These are phyloP conservation scores for Abrostola tripartita DNA, from an alignment of 2,888 invertebrate species.

Conservation along the genomic window DNA sequence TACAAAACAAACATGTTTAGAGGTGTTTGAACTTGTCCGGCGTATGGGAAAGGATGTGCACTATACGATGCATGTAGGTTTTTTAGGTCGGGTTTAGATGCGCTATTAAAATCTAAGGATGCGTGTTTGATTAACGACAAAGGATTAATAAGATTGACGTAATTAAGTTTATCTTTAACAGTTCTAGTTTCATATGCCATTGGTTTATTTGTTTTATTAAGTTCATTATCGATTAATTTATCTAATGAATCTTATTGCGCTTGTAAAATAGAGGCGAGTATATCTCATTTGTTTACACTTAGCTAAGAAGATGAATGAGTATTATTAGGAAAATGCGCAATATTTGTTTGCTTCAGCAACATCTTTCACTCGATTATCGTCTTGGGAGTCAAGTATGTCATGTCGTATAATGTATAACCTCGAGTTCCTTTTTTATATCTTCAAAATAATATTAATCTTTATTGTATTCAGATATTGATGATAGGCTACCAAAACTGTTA, in stretches of 20 bases:
- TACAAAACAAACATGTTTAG: constrained; percentile 81
- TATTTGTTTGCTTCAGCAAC: not conserved
- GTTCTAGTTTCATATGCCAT: not conserved
- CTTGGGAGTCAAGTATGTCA: constrained; percentile 24
- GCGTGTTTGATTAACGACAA: not conserved
- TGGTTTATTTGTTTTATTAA: not conserved
- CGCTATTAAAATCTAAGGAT: not conserved
- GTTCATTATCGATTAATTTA: not conserved
- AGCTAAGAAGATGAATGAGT: not conserved
- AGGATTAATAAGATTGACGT: too few species aligned
- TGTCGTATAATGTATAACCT: not conserved
- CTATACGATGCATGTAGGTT: constrained; percentile 32
- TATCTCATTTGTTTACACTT: not conserved
- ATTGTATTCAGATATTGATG: not conserved
- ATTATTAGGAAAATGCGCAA: not conserved
- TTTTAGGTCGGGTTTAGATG: not conserved
- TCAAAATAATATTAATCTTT: not conserved
- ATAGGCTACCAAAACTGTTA: not conserved
- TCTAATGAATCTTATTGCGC: too few species aligned
- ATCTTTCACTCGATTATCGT: constrained; percentile 25
- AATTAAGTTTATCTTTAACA: too few species aligned
- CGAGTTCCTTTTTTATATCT: not conserved
- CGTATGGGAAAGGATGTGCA: constrained; percentile 58
- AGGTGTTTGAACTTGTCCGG: constrained; percentile 67
- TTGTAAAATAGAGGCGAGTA: too few species aligned